Percentiles rank a stretch among this genome's conserved stretches.
Conservation (phyloP, 2,888 invertebrate species). For the Saturnia pavonia region DNA sequence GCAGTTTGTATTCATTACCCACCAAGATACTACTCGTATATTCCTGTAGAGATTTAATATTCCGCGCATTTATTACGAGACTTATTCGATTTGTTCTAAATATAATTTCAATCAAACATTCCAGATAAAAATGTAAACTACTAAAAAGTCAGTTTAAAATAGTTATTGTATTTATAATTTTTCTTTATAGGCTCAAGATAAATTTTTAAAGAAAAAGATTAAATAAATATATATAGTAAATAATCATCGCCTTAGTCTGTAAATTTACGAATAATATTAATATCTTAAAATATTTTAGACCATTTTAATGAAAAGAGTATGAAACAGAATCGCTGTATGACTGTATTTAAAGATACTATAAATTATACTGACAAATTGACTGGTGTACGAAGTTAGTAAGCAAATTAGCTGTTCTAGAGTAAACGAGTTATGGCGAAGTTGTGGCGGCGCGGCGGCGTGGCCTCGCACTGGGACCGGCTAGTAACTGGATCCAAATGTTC, state of each 20-base stretch:
- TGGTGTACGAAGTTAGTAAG: conserved; percentile 60
- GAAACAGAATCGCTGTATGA: conserved; percentile 21
- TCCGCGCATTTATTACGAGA: conserved; percentile 62
- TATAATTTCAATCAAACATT: not conserved
- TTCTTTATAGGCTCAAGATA: not conserved
- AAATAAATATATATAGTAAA: not conserved
- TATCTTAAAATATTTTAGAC: not conserved
- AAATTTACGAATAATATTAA: not conserved
- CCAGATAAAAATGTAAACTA: not conserved
- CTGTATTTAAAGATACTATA: conserved; percentile 51
- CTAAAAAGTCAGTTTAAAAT: not conserved
- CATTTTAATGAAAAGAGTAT: not conserved
- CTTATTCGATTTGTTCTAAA: conserved; percentile 38
- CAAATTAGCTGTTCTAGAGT: conserved; percentile 70
- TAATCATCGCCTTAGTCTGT: not conserved
- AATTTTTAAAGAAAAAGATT: not conserved
- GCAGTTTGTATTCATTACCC: conserved; percentile 79
- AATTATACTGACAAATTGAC: conserved; percentile 64
- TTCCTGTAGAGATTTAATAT: conserved; percentile 64
- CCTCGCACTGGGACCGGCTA: conserved; percentile 51
- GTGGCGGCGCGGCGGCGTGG: conserved; percentile 32
- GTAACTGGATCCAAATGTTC: conserved; percentile 41
- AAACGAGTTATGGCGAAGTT: conserved; percentile 73
- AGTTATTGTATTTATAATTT: not conserved
- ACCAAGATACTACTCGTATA: conserved; percentile 65